Base-by-base conservation (phyloP, 92 coral and sea anemone genomes). In the Umimayanthus kanabou region DNA sequence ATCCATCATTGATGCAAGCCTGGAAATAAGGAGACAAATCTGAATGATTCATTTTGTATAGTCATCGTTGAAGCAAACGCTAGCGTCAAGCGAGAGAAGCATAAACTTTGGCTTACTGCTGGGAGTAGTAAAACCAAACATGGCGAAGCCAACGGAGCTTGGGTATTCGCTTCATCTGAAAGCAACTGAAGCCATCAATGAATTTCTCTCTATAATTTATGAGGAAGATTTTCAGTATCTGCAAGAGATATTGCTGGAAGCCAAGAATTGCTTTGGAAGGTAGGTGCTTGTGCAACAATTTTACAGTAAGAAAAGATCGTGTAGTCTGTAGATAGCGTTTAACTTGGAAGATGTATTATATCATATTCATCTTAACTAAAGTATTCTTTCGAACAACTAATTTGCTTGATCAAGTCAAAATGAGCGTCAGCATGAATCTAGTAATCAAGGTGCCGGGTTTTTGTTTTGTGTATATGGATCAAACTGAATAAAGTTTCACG, bases 181-280 rank as follows among this genome's bases (percentile, higher is more conserved):
- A 64, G 90, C 93, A 28, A 88, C 94, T 40, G 91, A 94, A 49
- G 90, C 90, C 43, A 85, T 93, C 30, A 77, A 78, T 37, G 89
- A 85, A 42, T 90, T 90, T 57, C 57, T 87, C 58, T 50, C 66
- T 22, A 64, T 80, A 80, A 88, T 78, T 20, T 80, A 79, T 55
- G 90, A 94, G 57, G 92, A 91, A 80, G 85, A 92, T 81, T 96
- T 96, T 83, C 91, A 94, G 58, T 96, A 90, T 80, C 91, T 96
- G 50, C 88, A 95, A 28, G 96, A 96, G 85, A 94, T 96, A 79
- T 92, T 96, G 65, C 87, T 94, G 9, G 92, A 93, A 88, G 95
- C 98, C 15, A 93, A 95, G 73, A 89, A 85, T 39, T 94, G 89
- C 57, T 96, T 96, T 91, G 98, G 96, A 81, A 92, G 96, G 98